Base-by-base conservation (phyloP, 37 sponge, comb jelly and placozoan genomes). In the Corticium candelabrum region DNA sequence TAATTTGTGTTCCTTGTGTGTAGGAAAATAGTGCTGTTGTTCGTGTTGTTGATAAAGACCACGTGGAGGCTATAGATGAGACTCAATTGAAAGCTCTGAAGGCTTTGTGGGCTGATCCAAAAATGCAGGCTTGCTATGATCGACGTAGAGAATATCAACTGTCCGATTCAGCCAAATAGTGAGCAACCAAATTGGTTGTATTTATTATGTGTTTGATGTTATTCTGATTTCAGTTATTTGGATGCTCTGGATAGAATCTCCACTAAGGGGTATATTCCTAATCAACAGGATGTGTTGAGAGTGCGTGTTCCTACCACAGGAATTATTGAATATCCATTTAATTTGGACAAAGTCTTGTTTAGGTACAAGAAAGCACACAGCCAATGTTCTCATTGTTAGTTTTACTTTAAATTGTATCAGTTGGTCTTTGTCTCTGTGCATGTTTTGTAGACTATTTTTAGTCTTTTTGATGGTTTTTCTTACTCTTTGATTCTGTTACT, bases 91-190 rank as follows among this genome's bases (percentile, higher is more conserved):
- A 50, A 32, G 83, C 76, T 2, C 89, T 95, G 34, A 36, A 40
- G 30, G 4, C 41, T 15, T 40, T 96, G 34, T 96, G 96, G 96
- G 32, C 31, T 1, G 90, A 96, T 41, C 21, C 33, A 21, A 94
- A 89, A 2, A 74, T 97, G n/a, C 82, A 84, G 82, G 37, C 29
- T 33, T 94, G 94, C 81, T 97, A 85, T 74, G 84, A 87, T 39
- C 75, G 91, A 68, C 76, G 94, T 37, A 85, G 89, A 73, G 94
- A 97, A 40, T 97, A 85, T 76, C 99, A 97, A 67, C 77, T 97
- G 7, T 89, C 99, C 3, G 99, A 97, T 69, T 97, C 99, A 1
- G 85, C 95, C 27, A 89, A 91, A 81, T 94, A 97, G 92, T 97
- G 67, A 91, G 90, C 68, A 40, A 3, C 38, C 5, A 11, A 0